Base-by-base conservation (phyloP, 2,888 invertebrate genomes). In the Tholera decimalis region DNA sequence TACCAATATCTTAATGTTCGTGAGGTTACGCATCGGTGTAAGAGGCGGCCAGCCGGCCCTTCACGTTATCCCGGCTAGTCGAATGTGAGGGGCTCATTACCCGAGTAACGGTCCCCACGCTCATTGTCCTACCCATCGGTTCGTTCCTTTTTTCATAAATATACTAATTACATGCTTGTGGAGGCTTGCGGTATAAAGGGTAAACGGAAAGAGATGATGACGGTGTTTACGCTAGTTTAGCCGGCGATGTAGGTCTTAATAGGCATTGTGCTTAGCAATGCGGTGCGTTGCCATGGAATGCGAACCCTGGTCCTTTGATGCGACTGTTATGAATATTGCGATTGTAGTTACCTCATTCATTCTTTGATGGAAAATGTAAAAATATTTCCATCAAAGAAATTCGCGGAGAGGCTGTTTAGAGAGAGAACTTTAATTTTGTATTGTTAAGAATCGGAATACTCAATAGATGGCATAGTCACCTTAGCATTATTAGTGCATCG, bases 41-140 rank as follows among this genome's bases (percentile, higher is more conserved):
- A 83, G 56, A 26, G 62, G 20, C 74, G 68, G 77, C 76, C 74
- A 55, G 73, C 78, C 79, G 80, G 80, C 80, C 77, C 83, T 79
- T 78, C 83, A 79, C 73, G 80, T 78, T 76, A 81, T 82, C 80
- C 82, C 80, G 28, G 66, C 80, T 83, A 86, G 87, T 87, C 85
- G 82, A 83, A 82, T 83, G 80, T 76, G 81, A 81, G 84, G 80
- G 82, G 68, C 88, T 87, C 85, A 87, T 88, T 88, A 87, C 80
- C 75, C 83, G 78, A 75, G 83, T 84, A 85, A 87, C 87, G 76
- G 83, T 76, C 73, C 77, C 82, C 70, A 60, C 68, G 66, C 77
- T 82, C 70, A 83, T 82, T 83, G 83, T 83, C 77, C 78, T 75
- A 69, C 77, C 78, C 84, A 79, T 83, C 74, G 83, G 84, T 65